A percentile compares a stretch with the other conserved stretches of the same genome.
Conservation (phyloP, 2,888 invertebrate species). For the Tetanocera ferruginea region DNA sequence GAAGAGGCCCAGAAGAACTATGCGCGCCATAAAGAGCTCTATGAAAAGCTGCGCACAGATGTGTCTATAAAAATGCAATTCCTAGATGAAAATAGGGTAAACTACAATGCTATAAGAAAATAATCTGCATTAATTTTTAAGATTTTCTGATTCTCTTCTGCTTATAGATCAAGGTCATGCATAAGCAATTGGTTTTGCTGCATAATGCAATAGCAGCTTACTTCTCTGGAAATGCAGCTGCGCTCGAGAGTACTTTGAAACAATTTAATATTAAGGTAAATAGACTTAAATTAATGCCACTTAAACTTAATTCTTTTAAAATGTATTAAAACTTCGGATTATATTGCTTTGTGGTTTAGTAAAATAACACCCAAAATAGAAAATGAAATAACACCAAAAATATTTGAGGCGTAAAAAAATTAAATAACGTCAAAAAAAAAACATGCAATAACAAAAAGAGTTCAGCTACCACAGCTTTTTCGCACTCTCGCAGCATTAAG, state of each 20-base stretch:
- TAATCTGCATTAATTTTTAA: background rate
- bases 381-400: no score
- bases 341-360: no score
- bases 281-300: no score
- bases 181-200: conserved; percentile 94
- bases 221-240: conserved; percentile 95
- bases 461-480: no score
- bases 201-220: conserved; percentile 98
- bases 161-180: conserved; percentile 97
- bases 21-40: conserved; percentile 87
- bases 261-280: conserved; percentile 92
- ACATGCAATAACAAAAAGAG: no score
- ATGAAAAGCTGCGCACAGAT: conserved; percentile 93
- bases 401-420: no score
- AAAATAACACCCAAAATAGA: no score
- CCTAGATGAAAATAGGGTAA: conserved; percentile 96
- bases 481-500: no score
- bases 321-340: no score
- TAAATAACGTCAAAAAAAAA: no score
- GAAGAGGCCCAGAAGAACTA: conserved; percentile 87
- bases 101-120: conserved; percentile 43
- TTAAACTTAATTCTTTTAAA: no score
- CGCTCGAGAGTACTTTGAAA: conserved; percentile 92
- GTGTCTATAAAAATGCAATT: conserved; percentile 96
- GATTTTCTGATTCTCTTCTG: background rate